Base-by-base conservation (phyloP, 2,797 vertebrate genomes). In the Kryptolebias ocellatus region DNA sequence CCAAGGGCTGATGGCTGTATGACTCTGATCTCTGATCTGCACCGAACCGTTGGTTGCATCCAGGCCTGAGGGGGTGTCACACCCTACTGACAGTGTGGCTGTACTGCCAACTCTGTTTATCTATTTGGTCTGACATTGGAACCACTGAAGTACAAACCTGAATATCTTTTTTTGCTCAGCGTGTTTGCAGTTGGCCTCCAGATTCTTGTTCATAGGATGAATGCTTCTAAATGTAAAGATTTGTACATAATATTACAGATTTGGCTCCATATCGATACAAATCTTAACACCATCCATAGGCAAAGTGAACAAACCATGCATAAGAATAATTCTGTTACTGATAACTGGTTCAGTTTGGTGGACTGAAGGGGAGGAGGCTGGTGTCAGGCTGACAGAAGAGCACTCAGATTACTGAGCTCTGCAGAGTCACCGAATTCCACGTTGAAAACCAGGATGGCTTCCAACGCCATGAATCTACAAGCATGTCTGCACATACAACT, bases 391-490 rank as follows among this genome's bases (percentile, higher is more conserved):
- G 44, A 67, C 67, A 70, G 47, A 52, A 34, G 56, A 27, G 53
- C 53, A 20, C 63, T 85, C 85, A 55, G n/a, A 70, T 83, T 79
- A 65, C 78, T 1, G 31, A 72, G 42, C 60, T 69, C 20, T 83
- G 74, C 78, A 0, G 42, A 79, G 64, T 82, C 81, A 74, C 64
- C 34, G 15, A 51, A 87, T 87, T 87, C 81, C 74, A 62, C 0
- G 14, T 50, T 24, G 64, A 53, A 72, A 76, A 63, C 42, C 31
- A 60, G 66, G 58, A 64, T 5, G 1, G 67, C 47, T 74, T 84
- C 67, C 62, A 70, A 52, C 5, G 31, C 7, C 50, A 65, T 63
- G 74, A 73, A 78, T 73, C 47, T 62, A 80, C 67, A 72, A 14
- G 46, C 70, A 47, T 74, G 73, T 79, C 59, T 52, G 17, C 52